A percentile compares a stretch with the other conserved stretches of the same genome.
Conservation (phyloP, 2,888 invertebrate genomes). For the Ochropacha duplaris region DNA sequence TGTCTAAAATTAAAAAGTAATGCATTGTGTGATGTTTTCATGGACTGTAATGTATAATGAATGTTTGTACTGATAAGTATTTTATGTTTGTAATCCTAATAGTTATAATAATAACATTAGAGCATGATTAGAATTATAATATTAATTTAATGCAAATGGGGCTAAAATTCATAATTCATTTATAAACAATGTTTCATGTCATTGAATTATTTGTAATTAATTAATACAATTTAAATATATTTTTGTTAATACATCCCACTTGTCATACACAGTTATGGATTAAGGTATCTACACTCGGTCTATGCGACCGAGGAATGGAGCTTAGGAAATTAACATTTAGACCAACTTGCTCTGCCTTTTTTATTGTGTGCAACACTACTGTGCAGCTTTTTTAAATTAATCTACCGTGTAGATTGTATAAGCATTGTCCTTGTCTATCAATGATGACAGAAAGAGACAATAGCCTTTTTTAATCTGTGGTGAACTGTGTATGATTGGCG, state of each 20-base stretch:
- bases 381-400: not conserved
- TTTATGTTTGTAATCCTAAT: not conserved
- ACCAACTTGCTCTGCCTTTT: no score
- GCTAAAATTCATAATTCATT: not conserved
- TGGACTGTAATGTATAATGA: not conserved
- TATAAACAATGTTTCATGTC: not conserved
- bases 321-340: not conserved
- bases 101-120: not conserved
- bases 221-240: not conserved
- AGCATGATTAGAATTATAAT: not conserved
- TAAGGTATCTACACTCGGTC: not conserved
- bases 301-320: not conserved
- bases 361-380: not conserved
- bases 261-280: not conserved
- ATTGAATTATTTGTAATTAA: not conserved
- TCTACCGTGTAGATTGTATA: not conserved
- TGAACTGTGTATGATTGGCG: not conserved
- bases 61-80: not conserved
- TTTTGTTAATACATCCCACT: not conserved
- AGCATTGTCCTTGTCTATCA: conserved; percentile 2
- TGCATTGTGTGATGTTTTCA: not conserved
- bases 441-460: conserved; percentile 1
- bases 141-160: not conserved
- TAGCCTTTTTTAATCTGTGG: not conserved
- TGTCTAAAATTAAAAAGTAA: not conserved